Evolutionary conservation across 2,797 vertebrate species (phyloP), one percentile per base, ranked within the genome.

Genomic region (Eupleurogrammus muticus): DNA sequence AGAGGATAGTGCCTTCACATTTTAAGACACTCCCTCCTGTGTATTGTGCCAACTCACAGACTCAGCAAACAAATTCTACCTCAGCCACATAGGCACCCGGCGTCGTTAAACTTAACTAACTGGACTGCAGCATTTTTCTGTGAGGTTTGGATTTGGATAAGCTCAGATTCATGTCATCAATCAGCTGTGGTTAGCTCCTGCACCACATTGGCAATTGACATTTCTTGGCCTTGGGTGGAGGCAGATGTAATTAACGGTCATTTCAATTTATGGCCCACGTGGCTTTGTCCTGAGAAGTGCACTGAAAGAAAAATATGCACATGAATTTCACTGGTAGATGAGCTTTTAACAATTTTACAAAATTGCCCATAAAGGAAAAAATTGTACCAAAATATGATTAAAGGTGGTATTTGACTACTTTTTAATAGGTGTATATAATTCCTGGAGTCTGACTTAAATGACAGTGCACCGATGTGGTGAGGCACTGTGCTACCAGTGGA

Each of bases 161-260:
- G 54, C 53, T 34, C 20, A 35, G 34, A 9, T 19, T 61, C 19
- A 63, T 28, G 28, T 36, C 58, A 66, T 72, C 66, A 66, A 32
- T 70, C 51, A 65, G 6, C 60, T 63, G 46, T 63, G 19, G 40
- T 71, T 56, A 40, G n/a, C 63, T 24, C 21, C 23, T 32, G 35
- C 32, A 80, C 56, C 51, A 59, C 17, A 61, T 58, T 63, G 56
- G 64, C 63, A 80, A 80, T 67, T 12, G 42, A 82, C 58, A 47
- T 73, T 73, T 73, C 12, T 16, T 42, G 16, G 52, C 55, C 64
- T 60, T 36, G 47, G 59, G 52, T 71, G 24, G 72, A 34, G 51
- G 20, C 34, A 60, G 52, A 66, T 64, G 60, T 76, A 67, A 80
- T 80, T 83, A 82, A 56, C 50, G 63, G 51, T 47, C 19, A 36